Base-by-base conservation (phyloP, 2,888 invertebrate species). In the Heliconius hortense region DNA sequence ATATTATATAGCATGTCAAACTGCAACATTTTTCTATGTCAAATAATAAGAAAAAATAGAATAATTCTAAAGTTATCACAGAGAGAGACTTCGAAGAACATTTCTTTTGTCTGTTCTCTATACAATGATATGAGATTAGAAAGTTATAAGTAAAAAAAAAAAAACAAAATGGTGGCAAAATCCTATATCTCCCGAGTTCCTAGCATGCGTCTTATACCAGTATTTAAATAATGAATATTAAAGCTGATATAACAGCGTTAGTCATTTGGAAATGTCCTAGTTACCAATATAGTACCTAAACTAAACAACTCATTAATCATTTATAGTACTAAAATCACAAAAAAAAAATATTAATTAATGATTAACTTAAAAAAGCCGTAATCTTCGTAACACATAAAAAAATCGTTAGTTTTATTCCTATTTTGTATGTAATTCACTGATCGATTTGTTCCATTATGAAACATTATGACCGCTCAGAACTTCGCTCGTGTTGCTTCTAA, bases 261-360 rank as follows among this genome's bases (percentile, higher is more conserved):
- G 26, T 68, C 21, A 28, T 53, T 18, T 28, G n/a, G 4, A 53
- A 39, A 53, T 68, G 13, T 11, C 48, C 5, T 68, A 68, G 53
- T 69, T 69, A 69, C 53, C 31, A 31, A 56, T 31, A 7, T n/a
- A 69, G 53, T 53, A 53, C 18, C 4, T 31, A 69, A 68, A 53
- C n/a, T n/a, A 13, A 21, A 69, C 28, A 15, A 21, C 24, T 13
- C 7, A 24, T 56, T 10, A 56, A 56, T n/a, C 10, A 56, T 56
- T 56, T 56, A n/a, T 21, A 21, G 7, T 53, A 56, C 48, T 48
- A n/a, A n/a, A 56, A 2, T 56, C n/a, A 56, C 2, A 56, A n/a
- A 10, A 8, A 56, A 0, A 56, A n/a, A 10, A 56, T n/a, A 56
- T n/a, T 1, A 56, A 56, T n/a, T n/a, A n/a, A 10, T 56, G 3